A percentile compares a stretch with the other conserved stretches of the same genome.
Conservation (phyloP, 2,888 invertebrate species). For the Mimumesa dahlbomi region DNA sequence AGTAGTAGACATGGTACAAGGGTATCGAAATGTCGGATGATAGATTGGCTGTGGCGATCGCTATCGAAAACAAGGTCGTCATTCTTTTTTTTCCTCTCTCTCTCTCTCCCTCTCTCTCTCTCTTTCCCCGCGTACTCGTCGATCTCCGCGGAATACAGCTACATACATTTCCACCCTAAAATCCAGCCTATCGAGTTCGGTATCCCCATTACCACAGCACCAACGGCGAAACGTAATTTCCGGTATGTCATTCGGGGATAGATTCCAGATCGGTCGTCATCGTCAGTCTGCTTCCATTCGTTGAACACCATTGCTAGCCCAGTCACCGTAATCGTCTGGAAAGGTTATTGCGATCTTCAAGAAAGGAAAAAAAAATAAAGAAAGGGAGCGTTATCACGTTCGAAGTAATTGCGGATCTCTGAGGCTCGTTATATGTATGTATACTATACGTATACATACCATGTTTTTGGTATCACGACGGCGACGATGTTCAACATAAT, state of each 20-base stretch:
- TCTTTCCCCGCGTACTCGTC: conserved; percentile 8
- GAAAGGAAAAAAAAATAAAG: no score
- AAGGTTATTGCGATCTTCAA: no score
- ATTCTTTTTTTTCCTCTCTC: conserved; percentile 34
- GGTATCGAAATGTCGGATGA: conserved; percentile 50
- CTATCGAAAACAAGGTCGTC: conserved; percentile 64
- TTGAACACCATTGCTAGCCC: conserved; percentile 17
- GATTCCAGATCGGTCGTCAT: conserved; percentile 61
- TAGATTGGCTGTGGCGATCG: conserved; percentile 53
- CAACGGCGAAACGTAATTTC: conserved; percentile 78
- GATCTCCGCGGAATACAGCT: conserved; percentile 52
- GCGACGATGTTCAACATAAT: conserved; percentile 25
- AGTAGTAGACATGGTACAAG: conserved; percentile 30
- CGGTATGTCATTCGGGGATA: conserved; percentile 73
- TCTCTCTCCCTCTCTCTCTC: neutral
- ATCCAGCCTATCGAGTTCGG: conserved; percentile 59
- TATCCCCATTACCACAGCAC: conserved; percentile 72
- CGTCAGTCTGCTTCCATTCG: conserved; percentile 46
- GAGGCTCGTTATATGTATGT: no score
- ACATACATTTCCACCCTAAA: conserved; percentile 45
- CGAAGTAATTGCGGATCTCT: no score
- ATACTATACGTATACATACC: no score
- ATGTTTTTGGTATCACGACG: conserved; percentile 17
- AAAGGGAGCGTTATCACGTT: no score
- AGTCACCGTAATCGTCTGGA: conserved; percentile 27